These are phyloP conservation scores for Drosophila pegasa DNA, from an alignment of 2,888 invertebrate genomes.

Conservation along the genomic window DNA sequence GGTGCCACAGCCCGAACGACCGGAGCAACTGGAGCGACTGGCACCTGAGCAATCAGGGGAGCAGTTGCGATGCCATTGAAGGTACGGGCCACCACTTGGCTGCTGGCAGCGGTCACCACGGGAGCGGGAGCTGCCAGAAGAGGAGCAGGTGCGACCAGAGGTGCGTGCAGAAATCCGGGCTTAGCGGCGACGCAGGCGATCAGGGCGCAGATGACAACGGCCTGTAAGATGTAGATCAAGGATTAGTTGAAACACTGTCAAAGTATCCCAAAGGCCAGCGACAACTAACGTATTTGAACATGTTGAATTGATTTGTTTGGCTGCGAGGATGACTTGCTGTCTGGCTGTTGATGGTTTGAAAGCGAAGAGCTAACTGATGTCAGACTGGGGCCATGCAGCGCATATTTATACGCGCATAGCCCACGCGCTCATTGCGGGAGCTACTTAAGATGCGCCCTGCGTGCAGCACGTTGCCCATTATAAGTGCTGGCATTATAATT, in stretches of 20 bases:
- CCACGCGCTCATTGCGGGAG: conserved; percentile 2
- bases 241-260: conserved; percentile 4
- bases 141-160: conserved; percentile 55
- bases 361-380: conserved; percentile 63
- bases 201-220: conserved; percentile 72
- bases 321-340: conserved; percentile 24
- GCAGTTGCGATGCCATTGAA: conserved; percentile 77
- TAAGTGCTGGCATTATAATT: conserved; percentile 64
- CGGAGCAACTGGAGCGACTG: conserved; percentile 42
- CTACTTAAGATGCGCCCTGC: conserved; percentile 60
- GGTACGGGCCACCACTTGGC: conserved; percentile 73
- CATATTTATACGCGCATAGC: conserved; percentile 61
- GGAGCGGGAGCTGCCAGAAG: conserved; percentile 70
- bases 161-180: conserved; percentile 63
- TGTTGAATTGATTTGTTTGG: conserved; percentile 44
- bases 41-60: conserved; percentile 56
- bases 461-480: conserved; percentile 54
- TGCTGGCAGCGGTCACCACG: conserved; percentile 77
- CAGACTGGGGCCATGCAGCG: conserved; percentile 35
- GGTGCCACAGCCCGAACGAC: conserved; percentile 43
- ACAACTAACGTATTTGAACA: conserved; percentile 75
- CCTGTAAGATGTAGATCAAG: conserved; percentile 37
- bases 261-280: background rate
- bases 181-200: conserved; percentile 74
- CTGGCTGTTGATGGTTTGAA: conserved; percentile 29